phyloP scores from a whole-genome alignment of 2,113 vertebrate species.

The Crocuta crocuta region DNA sequence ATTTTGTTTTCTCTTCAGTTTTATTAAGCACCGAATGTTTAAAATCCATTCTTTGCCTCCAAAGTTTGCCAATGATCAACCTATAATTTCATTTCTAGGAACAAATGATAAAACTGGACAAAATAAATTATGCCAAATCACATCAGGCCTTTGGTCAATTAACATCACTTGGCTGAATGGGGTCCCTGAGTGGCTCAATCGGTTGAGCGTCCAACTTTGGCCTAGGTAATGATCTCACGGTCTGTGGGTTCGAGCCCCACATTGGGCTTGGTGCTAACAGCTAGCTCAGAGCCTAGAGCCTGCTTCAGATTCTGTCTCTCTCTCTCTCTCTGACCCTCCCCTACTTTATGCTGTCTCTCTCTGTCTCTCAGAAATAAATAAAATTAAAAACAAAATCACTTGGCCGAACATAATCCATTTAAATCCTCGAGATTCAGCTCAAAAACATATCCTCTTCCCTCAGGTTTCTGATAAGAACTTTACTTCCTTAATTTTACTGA shows the following conservation, averaged over 20 bases:
- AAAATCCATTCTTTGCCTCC: neutral
- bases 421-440: neutral
- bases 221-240: too few relatives aligned
- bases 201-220: too few relatives aligned
- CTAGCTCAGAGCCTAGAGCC: too few relatives aligned
- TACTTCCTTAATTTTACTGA: neutral
- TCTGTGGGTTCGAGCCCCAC: too few relatives aligned
- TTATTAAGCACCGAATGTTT: neutral
- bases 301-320: too few relatives aligned
- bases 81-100: neutral
- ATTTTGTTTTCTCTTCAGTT: slow-evolving; percentile 1
- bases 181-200: too few relatives aligned
- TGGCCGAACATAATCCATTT: neutral
- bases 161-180: neutral
- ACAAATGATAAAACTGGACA: neutral
- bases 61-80: neutral
- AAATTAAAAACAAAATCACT: neutral
- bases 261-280: too few relatives aligned
- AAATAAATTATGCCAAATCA: neutral
- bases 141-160: neutral
- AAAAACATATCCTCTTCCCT: neutral
- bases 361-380: too few relatives aligned
- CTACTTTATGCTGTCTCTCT: too few relatives aligned
- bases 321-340: too few relatives aligned
- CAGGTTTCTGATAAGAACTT: neutral